Conservation (phyloP, 2,797 vertebrate species). For the Tangara arthus region DNA sequence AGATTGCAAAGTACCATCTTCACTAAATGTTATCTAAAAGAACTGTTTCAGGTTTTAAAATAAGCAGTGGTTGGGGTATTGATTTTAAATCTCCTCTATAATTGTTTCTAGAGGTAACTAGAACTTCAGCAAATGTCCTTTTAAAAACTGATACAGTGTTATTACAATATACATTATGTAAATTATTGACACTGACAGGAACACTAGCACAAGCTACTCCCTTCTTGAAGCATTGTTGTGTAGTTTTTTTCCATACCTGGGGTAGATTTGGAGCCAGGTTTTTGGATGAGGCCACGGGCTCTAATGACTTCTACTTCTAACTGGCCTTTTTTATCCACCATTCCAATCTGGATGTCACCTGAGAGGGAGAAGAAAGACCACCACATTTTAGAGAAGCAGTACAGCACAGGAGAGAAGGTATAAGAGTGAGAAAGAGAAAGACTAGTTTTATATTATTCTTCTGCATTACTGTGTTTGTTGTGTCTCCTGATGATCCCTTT, state of each 20-base stretch:
- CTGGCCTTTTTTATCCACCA: slow-evolving; percentile 97
- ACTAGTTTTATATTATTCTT: background rate
- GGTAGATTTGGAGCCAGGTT: slow-evolving; percentile 95
- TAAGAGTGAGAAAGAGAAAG: background rate
- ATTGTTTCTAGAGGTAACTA: background rate
- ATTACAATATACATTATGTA: background rate
- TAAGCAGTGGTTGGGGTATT: background rate
- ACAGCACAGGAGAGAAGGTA: rapidly evolving
- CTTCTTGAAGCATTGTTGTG: background rate
- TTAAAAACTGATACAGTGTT: background rate
- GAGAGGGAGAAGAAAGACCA: background rate
- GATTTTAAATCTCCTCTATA: background rate
- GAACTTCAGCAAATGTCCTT: background rate
- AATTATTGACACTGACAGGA: background rate
- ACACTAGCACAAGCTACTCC: background rate
- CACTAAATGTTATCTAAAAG: background rate
- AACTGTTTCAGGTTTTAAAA: background rate
- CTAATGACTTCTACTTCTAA: slow-evolving; percentile 98
- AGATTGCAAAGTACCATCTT: background rate
- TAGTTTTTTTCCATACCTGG: slow-evolving; percentile 82
- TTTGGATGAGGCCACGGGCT: slow-evolving; percentile 93
- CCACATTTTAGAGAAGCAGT: background rate
- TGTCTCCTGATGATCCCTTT: background rate
- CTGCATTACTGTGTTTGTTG: background rate
- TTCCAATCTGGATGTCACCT: slow-evolving; percentile 98